Percentiles rank a stretch among this genome's conserved stretches.
These are phyloP conservation scores for Apodemus speciosus DNA, from an alignment of 2,113 vertebrate genomes.

Conservation along the genomic window DNA sequence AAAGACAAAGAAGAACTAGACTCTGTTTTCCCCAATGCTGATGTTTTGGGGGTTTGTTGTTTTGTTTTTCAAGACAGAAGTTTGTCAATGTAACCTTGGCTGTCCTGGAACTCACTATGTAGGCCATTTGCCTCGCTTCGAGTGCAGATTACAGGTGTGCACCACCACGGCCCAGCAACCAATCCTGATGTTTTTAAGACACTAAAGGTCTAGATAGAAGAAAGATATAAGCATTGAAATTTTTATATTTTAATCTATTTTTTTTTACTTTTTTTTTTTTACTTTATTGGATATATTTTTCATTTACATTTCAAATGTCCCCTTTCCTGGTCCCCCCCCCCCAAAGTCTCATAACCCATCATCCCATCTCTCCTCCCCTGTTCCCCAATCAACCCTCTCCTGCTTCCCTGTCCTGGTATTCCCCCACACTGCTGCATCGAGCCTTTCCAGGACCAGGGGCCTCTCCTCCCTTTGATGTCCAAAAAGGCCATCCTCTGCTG, in stretches of 20 bases:
- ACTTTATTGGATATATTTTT: no score
- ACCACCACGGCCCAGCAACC: neutral
- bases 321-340: no score
- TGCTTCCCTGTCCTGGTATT: no score
- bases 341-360: no score
- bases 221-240: neutral
- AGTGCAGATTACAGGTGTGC: neutral
- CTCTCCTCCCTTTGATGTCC: no score
- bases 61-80: neutral
- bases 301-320: no score
- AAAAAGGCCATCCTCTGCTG: no score
- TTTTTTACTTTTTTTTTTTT: no score
- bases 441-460: no score
- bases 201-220: neutral
- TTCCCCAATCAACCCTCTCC: no score
- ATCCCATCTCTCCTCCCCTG: no score
- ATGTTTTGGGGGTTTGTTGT: neutral
- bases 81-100: neutral
- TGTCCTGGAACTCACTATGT: neutral
- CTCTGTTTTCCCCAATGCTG: neutral
- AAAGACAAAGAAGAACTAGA: neutral
- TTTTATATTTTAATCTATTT: neutral
- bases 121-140: neutral
- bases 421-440: no score
- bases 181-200: neutral